Evolutionary conservation across 1,140 invertebrate genomes (phyloP).

Genomic region (Acromyrmex charruanus): DNA sequence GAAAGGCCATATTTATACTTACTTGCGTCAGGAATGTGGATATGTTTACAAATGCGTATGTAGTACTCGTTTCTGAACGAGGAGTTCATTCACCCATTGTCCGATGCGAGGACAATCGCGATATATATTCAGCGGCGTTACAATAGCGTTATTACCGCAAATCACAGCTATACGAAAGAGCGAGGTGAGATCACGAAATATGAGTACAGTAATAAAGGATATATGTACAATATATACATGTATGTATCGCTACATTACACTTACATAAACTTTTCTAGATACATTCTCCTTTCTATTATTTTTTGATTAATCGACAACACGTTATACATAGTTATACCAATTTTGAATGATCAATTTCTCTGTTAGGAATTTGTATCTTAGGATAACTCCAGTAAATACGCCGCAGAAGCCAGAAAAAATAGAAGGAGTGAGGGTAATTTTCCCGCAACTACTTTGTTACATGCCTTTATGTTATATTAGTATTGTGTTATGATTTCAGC

Average conservation of each 20-base stretch:
- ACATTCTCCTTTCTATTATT: neutral
- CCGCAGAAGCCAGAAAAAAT: no score
- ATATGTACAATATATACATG: no score
- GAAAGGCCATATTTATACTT: constrained; percentile 74
- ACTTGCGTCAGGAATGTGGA: constrained; percentile 72
- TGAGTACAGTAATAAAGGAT: neutral
- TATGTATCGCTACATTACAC: neutral
- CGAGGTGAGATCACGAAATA: neutral
- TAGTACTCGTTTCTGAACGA: constrained; percentile 67
- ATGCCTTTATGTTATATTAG: no score
- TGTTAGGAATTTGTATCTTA: neutral
- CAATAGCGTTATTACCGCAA: constrained; percentile 18
- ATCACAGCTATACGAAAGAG: constrained; percentile 26
- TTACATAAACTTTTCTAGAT: neutral
- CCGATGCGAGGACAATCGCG: constrained; percentile 33
- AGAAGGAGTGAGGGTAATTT: no score
- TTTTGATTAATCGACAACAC: neutral
- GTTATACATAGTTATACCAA: neutral
- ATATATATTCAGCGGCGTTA: constrained; percentile 1
- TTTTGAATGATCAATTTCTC: neutral
- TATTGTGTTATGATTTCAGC: no score
- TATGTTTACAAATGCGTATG: constrained; percentile 78
- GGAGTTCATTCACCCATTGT: constrained; percentile 68
- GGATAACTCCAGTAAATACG: no score
- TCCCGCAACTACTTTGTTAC: no score